Evolutionary conservation across 2,888 invertebrate species (phyloP).

Genomic region (Spilosoma lubricipeda): DNA sequence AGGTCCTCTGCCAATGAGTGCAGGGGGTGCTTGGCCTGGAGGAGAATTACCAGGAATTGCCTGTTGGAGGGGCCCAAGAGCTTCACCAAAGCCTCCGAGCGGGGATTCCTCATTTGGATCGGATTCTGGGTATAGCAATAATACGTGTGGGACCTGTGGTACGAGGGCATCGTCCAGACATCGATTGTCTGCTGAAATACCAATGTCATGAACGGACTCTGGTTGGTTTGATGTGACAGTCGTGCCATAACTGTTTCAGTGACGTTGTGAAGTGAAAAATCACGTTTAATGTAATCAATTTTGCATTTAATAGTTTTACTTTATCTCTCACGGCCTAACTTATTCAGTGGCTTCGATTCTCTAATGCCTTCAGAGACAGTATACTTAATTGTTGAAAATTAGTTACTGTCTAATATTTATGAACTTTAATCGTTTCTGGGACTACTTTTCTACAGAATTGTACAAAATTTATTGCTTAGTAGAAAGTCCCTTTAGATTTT

Average conservation of each 20-base stretch:
- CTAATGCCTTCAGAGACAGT: conserved; percentile 71
- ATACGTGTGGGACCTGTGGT: conserved; percentile 90
- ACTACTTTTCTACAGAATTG: conserved; percentile 74
- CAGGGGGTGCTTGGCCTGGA: conserved; percentile 90
- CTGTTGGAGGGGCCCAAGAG: conserved; percentile 85
- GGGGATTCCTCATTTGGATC: conserved; percentile 93
- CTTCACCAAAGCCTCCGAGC: conserved; percentile 87
- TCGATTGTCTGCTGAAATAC: conserved; percentile 81
- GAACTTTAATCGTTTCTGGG: conserved; percentile 66
- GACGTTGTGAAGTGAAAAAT: conserved; percentile 51
- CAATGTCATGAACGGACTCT: conserved; percentile 78
- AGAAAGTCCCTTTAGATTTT: conserved; percentile 59
- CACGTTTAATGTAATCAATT: conserved; percentile 54
- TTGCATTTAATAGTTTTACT: conserved; percentile 74
- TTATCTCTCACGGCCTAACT: conserved; percentile 72
- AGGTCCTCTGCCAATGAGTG: conserved; percentile 79
- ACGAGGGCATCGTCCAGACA: conserved; percentile 86
- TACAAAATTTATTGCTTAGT: conserved; percentile 69
- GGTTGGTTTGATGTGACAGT: conserved; percentile 55
- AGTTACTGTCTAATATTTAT: conserved; percentile 65
- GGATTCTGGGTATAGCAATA: conserved; percentile 94
- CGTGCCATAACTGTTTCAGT: conserved; percentile 62
- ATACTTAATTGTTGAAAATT: conserved; percentile 55
- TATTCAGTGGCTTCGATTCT: conserved; percentile 73
- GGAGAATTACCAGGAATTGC: conserved; percentile 87